Evolutionary conservation across 2,888 invertebrate genomes (phyloP).

Genomic region (Busseola fusca): DNA sequence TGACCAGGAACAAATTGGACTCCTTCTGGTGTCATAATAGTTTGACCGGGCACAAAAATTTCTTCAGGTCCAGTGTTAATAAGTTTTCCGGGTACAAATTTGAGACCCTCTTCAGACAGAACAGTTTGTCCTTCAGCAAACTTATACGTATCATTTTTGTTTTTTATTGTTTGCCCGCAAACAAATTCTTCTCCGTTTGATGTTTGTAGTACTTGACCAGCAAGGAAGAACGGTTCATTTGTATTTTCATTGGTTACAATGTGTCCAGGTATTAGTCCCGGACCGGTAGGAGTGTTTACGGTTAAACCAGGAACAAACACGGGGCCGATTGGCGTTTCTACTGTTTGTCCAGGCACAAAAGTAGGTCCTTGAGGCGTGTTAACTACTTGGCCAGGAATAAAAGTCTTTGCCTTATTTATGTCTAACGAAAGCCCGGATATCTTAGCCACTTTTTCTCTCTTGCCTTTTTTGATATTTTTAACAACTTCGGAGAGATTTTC

Average conservation of each 20-base stretch:
- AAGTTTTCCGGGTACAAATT: slow-evolving; percentile 90
- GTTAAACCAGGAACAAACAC: slow-evolving; percentile 93
- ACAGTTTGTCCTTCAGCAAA: slow-evolving; percentile 91
- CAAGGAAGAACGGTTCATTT: slow-evolving; percentile 91
- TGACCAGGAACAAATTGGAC: slow-evolving; percentile 91
- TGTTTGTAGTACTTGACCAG: slow-evolving; percentile 91
- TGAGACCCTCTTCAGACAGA: slow-evolving; percentile 89
- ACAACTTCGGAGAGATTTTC: slow-evolving; percentile 91
- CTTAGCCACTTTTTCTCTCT: slow-evolving; percentile 89
- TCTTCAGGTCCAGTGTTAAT: slow-evolving; percentile 84
- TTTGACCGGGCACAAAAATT: slow-evolving; percentile 90
- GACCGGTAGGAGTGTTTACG: slow-evolving; percentile 91
- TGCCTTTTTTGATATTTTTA: slow-evolving; percentile 89
- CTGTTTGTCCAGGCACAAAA: slow-evolving; percentile 93
- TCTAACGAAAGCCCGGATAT: slow-evolving; percentile 91
- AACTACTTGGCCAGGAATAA: slow-evolving; percentile 92
- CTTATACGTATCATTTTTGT: slow-evolving; percentile 86
- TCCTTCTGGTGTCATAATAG: slow-evolving; percentile 89
- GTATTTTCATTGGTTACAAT: slow-evolving; percentile 89
- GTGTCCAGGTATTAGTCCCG: slow-evolving; percentile 92
- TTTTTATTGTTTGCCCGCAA: slow-evolving; percentile 90
- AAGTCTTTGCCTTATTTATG: slow-evolving; percentile 91
- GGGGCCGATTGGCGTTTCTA: slow-evolving; percentile 91
- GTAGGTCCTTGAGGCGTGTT: slow-evolving; percentile 91
- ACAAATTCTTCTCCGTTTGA: slow-evolving; percentile 89